These are phyloP conservation scores for Diarsia mendica DNA, from an alignment of 2,888 invertebrate genomes.

Conservation along the genomic window DNA sequence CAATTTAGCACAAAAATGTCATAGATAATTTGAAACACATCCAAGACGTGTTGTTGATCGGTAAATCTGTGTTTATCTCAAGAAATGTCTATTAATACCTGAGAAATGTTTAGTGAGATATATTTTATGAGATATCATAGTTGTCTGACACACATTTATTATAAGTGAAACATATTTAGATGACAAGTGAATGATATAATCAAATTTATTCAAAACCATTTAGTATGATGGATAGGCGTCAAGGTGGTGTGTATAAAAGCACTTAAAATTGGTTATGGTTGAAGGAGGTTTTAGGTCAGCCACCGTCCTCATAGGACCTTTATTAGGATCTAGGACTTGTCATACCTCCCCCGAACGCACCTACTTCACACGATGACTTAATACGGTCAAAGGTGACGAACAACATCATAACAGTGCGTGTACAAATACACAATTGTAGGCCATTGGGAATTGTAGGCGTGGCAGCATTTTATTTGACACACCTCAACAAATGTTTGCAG, in stretches of 20 bases:
- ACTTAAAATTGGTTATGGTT: background rate
- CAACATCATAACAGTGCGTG: constrained; percentile 45
- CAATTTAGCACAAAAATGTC: constrained; percentile 5
- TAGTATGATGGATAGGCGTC: background rate
- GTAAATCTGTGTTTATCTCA: constrained; percentile 50
- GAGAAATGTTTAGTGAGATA: constrained; percentile 16
- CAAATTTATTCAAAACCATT: constrained; percentile 4
- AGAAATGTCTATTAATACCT: constrained; percentile 37
- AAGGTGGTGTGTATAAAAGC: background rate
- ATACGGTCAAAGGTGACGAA: constrained; percentile 24
- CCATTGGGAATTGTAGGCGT: constrained; percentile 44
- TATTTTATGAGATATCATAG: constrained; percentile 8
- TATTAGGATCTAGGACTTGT: background rate
- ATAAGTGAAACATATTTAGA: constrained; percentile 11
- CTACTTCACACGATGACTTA: constrained; percentile 4
- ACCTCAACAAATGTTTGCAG: constrained; percentile 16
- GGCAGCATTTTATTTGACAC: constrained; percentile 35
- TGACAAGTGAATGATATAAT: constrained; percentile 24
- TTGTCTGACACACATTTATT: constrained; percentile 2
- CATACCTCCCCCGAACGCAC: constrained; percentile 25
- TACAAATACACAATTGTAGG: constrained; percentile 37
- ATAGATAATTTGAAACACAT: constrained; percentile 36
- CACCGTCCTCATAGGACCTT: background rate
- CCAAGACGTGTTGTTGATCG: constrained; percentile 46
- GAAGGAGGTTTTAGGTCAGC: background rate